Base-by-base conservation (phyloP, 2,888 invertebrate species). In the Drosophila lacicola region DNA sequence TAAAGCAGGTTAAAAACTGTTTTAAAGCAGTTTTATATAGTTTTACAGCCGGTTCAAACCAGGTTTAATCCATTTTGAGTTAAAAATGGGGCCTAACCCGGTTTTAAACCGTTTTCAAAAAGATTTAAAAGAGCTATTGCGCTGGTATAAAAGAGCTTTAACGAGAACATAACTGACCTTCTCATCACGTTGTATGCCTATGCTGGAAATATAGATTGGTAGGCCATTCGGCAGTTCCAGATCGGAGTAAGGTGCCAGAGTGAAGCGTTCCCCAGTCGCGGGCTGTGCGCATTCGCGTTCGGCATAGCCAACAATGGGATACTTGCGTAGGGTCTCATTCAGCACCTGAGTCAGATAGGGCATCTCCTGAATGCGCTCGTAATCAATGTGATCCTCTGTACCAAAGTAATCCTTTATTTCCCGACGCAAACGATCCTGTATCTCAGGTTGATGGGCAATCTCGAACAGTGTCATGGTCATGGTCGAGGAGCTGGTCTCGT, bases 381-480 rank as follows among this genome's bases (percentile, higher is more conserved):
- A 93, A 3, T 90, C 91, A 2, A 93, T 80, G 3, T 90, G 90
- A 10, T 87, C 50, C 4, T 71, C 57, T 2, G 47, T 45, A 0
- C 66, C 82, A n/a, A 80, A 74, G 4, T 51, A 68, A 2, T 90
- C 81, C 10, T 82, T 79, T 3, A 94, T 91, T 78, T 94, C 94
- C 11, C 84, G 47, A 2, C 92, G 85, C 14, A 93, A 73, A 47
- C 89, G 90, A 1, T 90, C 78, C 70, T 94, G 93, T 0, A 92
- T 56, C 1, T 91, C 89, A 0, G 70, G 88, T 37, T 93, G 80
- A n/a, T 78, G 78, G 0, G 93, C 90, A 14, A 93, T 62, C 69
- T 93, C 92, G 67, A 90, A 92, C 17, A 93, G 87, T 1, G 90
- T 83, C 68, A 93, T 85, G 0, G 93, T 90, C 73, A 93, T 92